These are phyloP conservation scores for Brenthis ino DNA, from an alignment of 2,888 invertebrate genomes.

Conservation along the genomic window DNA sequence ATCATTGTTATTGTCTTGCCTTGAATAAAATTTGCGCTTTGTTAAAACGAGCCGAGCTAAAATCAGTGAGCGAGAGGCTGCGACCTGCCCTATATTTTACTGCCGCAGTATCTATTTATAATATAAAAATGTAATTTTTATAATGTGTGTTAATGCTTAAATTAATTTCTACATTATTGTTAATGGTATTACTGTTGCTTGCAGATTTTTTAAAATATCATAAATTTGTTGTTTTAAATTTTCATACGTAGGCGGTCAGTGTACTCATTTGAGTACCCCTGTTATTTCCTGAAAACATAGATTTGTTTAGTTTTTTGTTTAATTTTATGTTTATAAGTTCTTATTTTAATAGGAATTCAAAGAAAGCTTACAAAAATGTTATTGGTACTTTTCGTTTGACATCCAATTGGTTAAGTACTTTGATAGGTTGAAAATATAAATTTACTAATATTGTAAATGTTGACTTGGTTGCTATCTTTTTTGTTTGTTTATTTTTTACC, in stretches of 20 bases:
- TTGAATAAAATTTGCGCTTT: constrained; percentile 41
- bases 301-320: no score
- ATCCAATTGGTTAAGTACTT: no score
- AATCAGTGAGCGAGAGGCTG: constrained; percentile 28
- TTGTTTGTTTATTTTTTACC: no score
- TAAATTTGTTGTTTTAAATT: not conserved
- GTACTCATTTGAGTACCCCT: not conserved
- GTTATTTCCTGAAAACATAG: no score
- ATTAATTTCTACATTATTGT: constrained; percentile 13
- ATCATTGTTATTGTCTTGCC: constrained; percentile 38
- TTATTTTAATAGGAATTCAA: no score
- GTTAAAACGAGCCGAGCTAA: constrained; percentile 33
- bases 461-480: no score
- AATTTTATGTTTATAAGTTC: no score
- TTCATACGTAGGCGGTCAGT: not conserved
- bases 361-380: no score
- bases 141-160: constrained; percentile 22
- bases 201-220: not conserved
- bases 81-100: constrained; percentile 34
- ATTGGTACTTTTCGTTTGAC: no score
- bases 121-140: constrained; percentile 27
- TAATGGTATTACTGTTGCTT: not conserved
- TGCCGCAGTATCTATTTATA: constrained; percentile 27
- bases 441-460: no score
- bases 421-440: no score